Evolutionary conservation across 2,113 vertebrate species (phyloP).

Genomic region (Datnioides undecimradiatus): DNA sequence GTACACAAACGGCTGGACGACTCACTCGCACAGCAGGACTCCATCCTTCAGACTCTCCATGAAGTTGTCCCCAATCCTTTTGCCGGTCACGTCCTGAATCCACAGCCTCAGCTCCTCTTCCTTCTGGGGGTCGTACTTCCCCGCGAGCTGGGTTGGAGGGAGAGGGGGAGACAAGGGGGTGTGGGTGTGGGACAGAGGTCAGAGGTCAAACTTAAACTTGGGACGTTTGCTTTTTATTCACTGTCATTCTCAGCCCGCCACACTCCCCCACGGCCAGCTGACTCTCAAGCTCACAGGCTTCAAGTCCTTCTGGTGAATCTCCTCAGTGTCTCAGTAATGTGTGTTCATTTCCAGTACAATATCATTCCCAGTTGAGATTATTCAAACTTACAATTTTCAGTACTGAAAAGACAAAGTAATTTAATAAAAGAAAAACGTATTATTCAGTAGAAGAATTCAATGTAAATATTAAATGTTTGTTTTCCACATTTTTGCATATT

Average conservation of each 20-base stretch:
- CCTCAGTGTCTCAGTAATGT: too few species aligned
- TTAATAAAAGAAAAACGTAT: too few species aligned
- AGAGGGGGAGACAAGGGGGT: too few species aligned
- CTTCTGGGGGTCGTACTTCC: slow-evolving; percentile 91
- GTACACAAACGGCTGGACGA: too few species aligned
- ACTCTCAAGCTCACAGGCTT: background rate
- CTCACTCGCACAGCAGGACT: slow-evolving; percentile 94
- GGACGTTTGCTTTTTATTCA: background rate
- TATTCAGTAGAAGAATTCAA: too few species aligned
- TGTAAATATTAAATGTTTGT: too few species aligned
- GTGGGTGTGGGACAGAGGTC: slow-evolving; percentile 38
- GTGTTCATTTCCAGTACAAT: background rate
- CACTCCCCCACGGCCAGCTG: background rate
- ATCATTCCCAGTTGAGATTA: background rate
- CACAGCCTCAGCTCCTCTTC: slow-evolving; percentile 92
- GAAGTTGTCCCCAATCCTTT: slow-evolving; percentile 88
- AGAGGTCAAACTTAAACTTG: slow-evolving; percentile 13
- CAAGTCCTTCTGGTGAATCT: background rate
- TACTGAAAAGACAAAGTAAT: too few species aligned
- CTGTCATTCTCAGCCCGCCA: background rate
- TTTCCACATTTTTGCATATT: background rate
- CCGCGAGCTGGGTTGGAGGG: slow-evolving; percentile 87
- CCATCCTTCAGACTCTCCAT: slow-evolving; percentile 95
- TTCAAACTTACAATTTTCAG: background rate
- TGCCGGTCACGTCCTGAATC: slow-evolving; percentile 90